Evolutionary conservation across 2,888 invertebrate species (phyloP), one percentile per base, ranked within the genome.

Genomic region (Polyploca ridens): DNA sequence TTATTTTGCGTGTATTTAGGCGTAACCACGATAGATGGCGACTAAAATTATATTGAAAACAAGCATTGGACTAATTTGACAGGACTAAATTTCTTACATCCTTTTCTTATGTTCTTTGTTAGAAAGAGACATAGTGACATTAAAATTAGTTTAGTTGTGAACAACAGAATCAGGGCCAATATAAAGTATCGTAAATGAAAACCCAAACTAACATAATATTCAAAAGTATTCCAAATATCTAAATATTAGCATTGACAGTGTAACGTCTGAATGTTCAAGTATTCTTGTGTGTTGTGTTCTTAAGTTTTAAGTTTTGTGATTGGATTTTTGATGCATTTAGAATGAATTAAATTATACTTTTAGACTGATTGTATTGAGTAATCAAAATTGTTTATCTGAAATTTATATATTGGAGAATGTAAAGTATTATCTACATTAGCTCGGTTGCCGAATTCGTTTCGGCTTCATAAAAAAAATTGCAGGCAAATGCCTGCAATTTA

Each of bases 241-340:
- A 14, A 44, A 14, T 44, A 14, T 14, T 14, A n/a, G 5, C 1
- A 49, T 16, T 49, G 49, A n/a, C 46, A 46, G 46, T 49, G 3
- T 16, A 16, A 44, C 38, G 54, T 62, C 62, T 57, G n/a, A 19
- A 14, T 1, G 10, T 63, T 67, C 49, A 57, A 64, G 58, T 67
- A 64, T 61, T 62, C 16, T 60, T 65, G 57, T 44, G 63, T 35
- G 33, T 61, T 41, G 41, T 41, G 19, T 41, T 41, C 11, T 41
- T 44, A 27, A 16, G 38, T 44, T 38, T n/a, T 61, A 19, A 1
- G 8, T 38, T 41, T 44, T 8, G 10, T 61, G 41, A 61, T 61
- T 13, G 41, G 35, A 19, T 7, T 61, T 19, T 27, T 44, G n/a
- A 16, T 60, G 61, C 61, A 61, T 61, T 61, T 61, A 61, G 61